Percentiles rank a stretch among this genome's conserved stretches.
phyloP scores from a whole-genome alignment of 2,113 vertebrate genomes.

The Cololabis saira region DNA sequence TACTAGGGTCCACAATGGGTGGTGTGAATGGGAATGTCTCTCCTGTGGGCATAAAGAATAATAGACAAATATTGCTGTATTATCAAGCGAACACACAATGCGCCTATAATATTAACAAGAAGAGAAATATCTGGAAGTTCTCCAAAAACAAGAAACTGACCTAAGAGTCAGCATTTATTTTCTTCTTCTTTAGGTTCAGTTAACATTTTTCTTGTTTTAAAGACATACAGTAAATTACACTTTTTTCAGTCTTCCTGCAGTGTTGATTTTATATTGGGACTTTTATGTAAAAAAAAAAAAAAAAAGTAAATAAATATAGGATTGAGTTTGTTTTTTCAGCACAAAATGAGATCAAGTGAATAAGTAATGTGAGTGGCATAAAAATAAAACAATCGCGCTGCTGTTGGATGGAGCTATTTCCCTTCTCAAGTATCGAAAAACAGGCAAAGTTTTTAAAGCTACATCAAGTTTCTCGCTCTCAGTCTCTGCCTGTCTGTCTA shows the following conservation, averaged over 20 bases:
- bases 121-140: neutral
- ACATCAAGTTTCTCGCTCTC: slow-evolving; percentile 55
- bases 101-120: slow-evolving; percentile 17
- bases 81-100: slow-evolving; percentile 22
- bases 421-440: slow-evolving; percentile 21
- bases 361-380: neutral
- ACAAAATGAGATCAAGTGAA: no score
- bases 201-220: slow-evolving; percentile 11
- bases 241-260: slow-evolving; percentile 1
- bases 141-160: slow-evolving; percentile 33
- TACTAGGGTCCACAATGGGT: slow-evolving; percentile 24
- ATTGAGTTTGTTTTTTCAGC: no score
- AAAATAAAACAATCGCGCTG: neutral
- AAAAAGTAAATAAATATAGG: no score
- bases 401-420: slow-evolving; percentile 1
- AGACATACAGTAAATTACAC: neutral
- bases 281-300: no score
- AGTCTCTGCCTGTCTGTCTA: slow-evolving; percentile 18
- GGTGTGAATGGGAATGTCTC: slow-evolving; percentile 38
- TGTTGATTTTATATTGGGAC: neutral
- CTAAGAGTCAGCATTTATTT: slow-evolving; percentile 23
- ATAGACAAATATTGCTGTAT: slow-evolving; percentile 41
- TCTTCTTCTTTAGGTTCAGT: slow-evolving; percentile 6
- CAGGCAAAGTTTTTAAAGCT: slow-evolving; percentile 57
- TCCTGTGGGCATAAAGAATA: slow-evolving; percentile 27